phyloP scores from a whole-genome alignment of 1,140 invertebrate genomes.

The Zaprionus kolodkinae region DNA sequence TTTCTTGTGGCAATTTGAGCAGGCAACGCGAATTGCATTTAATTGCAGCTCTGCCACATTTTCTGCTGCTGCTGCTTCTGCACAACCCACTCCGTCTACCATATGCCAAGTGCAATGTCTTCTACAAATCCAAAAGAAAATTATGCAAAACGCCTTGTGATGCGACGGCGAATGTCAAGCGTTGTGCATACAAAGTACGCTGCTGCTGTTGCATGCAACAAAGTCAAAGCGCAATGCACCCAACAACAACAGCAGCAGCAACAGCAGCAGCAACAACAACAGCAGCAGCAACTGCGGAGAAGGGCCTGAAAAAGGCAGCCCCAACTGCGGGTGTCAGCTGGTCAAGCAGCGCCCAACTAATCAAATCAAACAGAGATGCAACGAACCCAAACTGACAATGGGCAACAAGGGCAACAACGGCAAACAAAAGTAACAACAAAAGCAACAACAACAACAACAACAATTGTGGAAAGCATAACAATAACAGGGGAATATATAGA shows the following conservation, averaged over 20 bases:
- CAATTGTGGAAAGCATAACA: conserved; percentile 28
- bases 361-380: conserved; percentile 40
- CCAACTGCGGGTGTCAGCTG: conserved; percentile 16
- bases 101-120: conserved; percentile 62
- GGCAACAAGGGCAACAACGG: conserved; percentile 25
- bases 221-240: conserved; percentile 68
- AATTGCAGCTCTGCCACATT: conserved; percentile 53
- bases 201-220: conserved; percentile 14
- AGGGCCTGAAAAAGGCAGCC: conserved; percentile 19
- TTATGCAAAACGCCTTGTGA: conserved; percentile 65
- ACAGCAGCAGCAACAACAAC: conserved; percentile 37
- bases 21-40: conserved; percentile 70
- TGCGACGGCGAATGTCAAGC: conserved; percentile 65
- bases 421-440: conserved; percentile 1
- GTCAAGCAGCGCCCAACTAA: conserved; percentile 28
- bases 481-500: conserved; percentile 23
- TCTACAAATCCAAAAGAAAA: conserved; percentile 36
- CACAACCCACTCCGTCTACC: conserved; percentile 12
- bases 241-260: conserved; percentile 30
- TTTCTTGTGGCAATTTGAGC: conserved; percentile 43
- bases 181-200: conserved; percentile 70
- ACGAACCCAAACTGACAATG: conserved; percentile 26
- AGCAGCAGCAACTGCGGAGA: conserved; percentile 25
- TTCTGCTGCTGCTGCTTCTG: conserved; percentile 40
- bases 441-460: conserved; percentile 26